Evolutionary conservation across 2,113 vertebrate species (phyloP), one percentile per base, ranked within the genome.

Genomic region (Cyprinodon tularosa): DNA sequence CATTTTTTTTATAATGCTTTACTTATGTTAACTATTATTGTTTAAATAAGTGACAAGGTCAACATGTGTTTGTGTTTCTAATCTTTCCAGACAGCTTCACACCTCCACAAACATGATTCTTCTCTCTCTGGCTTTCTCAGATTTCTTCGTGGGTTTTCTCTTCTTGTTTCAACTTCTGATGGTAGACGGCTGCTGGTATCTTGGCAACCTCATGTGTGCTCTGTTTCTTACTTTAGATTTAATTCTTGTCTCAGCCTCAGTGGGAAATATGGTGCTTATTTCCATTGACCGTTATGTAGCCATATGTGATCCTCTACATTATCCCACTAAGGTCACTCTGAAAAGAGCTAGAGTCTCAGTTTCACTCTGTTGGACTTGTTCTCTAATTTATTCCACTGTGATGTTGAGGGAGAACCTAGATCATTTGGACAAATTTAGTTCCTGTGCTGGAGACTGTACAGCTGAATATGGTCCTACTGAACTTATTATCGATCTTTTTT

Each of bases 21-120:
- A 17, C 14, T 17, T 50, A 7, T 50, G 48, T 29, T 20, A 15
- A 50, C 48, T 5, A 15, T 20, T 50, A 15, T 14, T 50, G 15
- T 15, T 50, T 1, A 50, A 50, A 29, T 29, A 6, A 50, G 2
- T 2, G 12, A 7, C 7, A 15, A 6, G 9, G 14, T 64, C 8
- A 11, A 40, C 29, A 8, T 15, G 36, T 39, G 8, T 38, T 38
- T 38, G 14, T 64, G 14, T 15, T 7, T 44, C 2, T 66, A 4
- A 17, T 44, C 42, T 47, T 40, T 37, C 62, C 84, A 93, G 88
- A 79, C 86, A 93, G 76, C 91, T 93, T 15, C 91, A 92, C 71
- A 92, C 79, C 13, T 75, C 86, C 38, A 91, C 90, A 66, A 93
- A 93, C 76, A 68, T 90, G 64, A 76, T 93, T 9, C 69, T 93